These are phyloP conservation scores for Echinometra lucunter DNA, from an alignment of 53 echinoderm and acorn worm genomes.

Conservation along the genomic window DNA sequence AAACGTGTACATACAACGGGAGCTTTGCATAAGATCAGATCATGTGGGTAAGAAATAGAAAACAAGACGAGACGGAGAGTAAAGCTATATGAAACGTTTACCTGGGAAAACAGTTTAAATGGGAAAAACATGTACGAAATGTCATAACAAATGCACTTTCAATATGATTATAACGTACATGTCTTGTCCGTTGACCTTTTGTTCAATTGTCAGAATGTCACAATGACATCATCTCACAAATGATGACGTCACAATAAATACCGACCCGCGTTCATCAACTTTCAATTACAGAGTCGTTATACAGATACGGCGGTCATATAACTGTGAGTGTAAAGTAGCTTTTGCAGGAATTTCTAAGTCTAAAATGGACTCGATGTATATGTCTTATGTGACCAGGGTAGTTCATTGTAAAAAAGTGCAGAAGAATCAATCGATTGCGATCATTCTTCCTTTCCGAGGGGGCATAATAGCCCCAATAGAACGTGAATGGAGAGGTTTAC, in stretches of 20 bases:
- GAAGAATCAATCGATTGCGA: not conserved
- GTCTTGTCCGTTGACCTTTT: not conserved
- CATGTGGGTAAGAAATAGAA: too few relatives aligned
- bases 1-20: too few relatives aligned
- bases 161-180: not conserved
- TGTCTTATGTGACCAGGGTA: not conserved
- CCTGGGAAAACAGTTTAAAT: not conserved
- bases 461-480: not conserved
- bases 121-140: not conserved
- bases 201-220: not conserved
- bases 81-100: not conserved
- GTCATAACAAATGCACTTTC: not conserved
- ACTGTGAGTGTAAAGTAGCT: not conserved
- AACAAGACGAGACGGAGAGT: too few relatives aligned
- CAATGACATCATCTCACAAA: not conserved
- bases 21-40: too few relatives aligned
- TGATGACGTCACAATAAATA: constrained; percentile 28
- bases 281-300: constrained; percentile 42
- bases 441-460: not conserved
- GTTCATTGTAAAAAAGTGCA: not conserved
- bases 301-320: not conserved
- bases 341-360: not conserved
- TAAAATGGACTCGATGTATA: not conserved
- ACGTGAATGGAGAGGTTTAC: not conserved
- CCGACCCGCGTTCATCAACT: constrained; percentile 35